Evolutionary conservation across 1,140 invertebrate genomes (phyloP).

Genomic region (Drosophila ananassae): DNA sequence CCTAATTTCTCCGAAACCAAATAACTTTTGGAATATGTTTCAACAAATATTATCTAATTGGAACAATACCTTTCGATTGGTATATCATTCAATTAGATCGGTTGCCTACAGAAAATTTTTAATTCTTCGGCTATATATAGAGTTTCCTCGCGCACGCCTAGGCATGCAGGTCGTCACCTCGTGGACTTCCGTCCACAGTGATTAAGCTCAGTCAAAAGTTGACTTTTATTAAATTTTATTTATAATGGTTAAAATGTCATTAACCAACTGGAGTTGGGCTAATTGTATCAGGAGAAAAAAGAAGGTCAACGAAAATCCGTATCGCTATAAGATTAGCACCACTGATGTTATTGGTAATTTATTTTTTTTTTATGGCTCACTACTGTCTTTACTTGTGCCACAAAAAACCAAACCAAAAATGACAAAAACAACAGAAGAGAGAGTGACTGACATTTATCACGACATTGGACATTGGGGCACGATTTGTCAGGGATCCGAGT

Average conservation of each 20-base stretch:
- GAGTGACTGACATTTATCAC: conserved; percentile 76
- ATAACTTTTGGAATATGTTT: too few species aligned
- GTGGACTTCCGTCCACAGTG: too few species aligned
- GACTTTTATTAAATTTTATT: conserved; percentile 82
- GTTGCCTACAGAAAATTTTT: too few species aligned
- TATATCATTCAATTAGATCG: too few species aligned
- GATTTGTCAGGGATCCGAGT: conserved; percentile 66
- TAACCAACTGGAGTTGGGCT: conserved; percentile 50
- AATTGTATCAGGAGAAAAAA: conserved; percentile 41
- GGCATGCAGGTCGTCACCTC: too few species aligned
- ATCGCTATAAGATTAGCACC: conserved; percentile 28
- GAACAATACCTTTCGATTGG: too few species aligned
- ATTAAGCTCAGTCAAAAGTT: conserved; percentile 73
- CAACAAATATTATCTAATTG: too few species aligned
- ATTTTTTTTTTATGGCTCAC: conserved; percentile 51
- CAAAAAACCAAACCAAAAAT: conserved; percentile 17
- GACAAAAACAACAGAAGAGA: conserved; percentile 32
- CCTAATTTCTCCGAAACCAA: too few species aligned
- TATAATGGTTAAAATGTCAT: conserved; percentile 75
- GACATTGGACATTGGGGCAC: conserved; percentile 58
- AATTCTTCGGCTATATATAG: too few species aligned
- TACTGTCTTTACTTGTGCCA: conserved; percentile 23
- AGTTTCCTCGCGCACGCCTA: too few species aligned
- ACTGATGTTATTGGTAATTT: conserved; percentile 45
- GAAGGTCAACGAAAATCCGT: conserved; percentile 22